These are phyloP conservation scores for Acromyrmex echinatior DNA, from an alignment of 1,140 invertebrate species.

Conservation along the genomic window DNA sequence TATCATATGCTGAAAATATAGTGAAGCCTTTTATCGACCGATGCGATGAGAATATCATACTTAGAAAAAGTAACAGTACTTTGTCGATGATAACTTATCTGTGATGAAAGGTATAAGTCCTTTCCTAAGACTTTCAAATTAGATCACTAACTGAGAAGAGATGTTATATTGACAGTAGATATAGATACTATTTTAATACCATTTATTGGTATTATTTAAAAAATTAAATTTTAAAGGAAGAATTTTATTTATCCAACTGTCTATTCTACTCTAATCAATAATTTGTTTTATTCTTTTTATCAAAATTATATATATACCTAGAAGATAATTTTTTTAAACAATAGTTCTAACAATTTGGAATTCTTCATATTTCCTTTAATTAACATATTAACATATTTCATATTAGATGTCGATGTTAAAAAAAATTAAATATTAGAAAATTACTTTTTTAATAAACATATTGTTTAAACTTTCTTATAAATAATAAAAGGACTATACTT, in stretches of 20 bases:
- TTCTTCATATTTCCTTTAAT: neutral
- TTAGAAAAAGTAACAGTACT: neutral
- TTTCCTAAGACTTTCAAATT: neutral
- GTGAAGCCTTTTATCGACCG: constrained; percentile 21
- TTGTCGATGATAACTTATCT: neutral
- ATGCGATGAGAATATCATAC: neutral
- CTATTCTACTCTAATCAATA: neutral
- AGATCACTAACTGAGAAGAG: neutral
- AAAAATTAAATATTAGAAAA: neutral
- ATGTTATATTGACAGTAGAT: neutral
- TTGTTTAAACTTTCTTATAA: neutral
- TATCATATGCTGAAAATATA: neutral
- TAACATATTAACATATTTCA: neutral
- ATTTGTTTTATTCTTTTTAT: neutral
- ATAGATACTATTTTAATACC: constrained; percentile 3
- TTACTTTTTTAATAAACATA: constrained; percentile 13
- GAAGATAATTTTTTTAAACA: neutral
- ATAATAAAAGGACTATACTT: neutral
- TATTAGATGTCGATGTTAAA: neutral
- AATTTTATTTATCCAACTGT: neutral
- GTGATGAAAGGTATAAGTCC: neutral
- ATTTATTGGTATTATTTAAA: constrained; percentile 9
- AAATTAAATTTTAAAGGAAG: neutral
- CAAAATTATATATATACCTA: neutral
- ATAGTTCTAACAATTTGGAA: neutral